These are phyloP conservation scores for Eidolon helvum DNA, from an alignment of 2,113 vertebrate species.

Conservation along the genomic window DNA sequence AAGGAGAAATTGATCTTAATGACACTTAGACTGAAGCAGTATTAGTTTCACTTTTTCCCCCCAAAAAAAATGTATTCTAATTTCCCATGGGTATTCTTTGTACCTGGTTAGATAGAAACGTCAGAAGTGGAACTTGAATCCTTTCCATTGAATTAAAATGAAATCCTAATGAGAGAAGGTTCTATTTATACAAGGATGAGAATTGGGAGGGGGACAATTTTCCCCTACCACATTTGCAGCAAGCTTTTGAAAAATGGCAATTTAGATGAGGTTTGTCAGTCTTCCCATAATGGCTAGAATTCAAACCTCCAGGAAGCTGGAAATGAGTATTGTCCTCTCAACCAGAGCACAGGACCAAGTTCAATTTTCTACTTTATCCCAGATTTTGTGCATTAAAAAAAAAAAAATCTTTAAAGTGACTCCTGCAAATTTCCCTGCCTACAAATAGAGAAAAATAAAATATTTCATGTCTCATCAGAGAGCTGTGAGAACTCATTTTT, in stretches of 20 bases:
- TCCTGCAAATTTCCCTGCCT: conserved; percentile 34
- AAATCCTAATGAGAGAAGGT: conserved; percentile 28
- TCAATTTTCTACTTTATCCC: conserved; percentile 29
- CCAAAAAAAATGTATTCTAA: neutral
- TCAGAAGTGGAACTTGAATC: neutral
- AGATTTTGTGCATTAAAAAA: neutral
- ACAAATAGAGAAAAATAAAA: conserved; percentile 24
- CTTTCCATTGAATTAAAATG: conserved; percentile 29
- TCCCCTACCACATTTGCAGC: neutral
- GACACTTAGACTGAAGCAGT: neutral
- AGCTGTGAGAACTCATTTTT: conserved; percentile 27
- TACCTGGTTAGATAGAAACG: neutral
- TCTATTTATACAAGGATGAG: neutral
- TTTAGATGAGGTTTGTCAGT: conserved; percentile 57
- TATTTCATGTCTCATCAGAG: conserved; percentile 32
- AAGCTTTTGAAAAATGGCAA: conserved; percentile 49
- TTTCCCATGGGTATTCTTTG: neutral
- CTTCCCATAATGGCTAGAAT: conserved; percentile 37
- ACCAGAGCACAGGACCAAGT: neutral
- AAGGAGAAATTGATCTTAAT: neutral
- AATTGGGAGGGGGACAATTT: neutral
- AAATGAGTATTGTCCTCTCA: conserved; percentile 29
- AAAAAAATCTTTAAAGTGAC: neutral
- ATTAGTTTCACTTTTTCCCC: neutral
- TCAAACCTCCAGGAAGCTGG: neutral